A percentile compares a stretch with the other conserved stretches of the same genome.
phyloP scores from a whole-genome alignment of 2,888 invertebrate species.

The Liodrosophila aerea region DNA sequence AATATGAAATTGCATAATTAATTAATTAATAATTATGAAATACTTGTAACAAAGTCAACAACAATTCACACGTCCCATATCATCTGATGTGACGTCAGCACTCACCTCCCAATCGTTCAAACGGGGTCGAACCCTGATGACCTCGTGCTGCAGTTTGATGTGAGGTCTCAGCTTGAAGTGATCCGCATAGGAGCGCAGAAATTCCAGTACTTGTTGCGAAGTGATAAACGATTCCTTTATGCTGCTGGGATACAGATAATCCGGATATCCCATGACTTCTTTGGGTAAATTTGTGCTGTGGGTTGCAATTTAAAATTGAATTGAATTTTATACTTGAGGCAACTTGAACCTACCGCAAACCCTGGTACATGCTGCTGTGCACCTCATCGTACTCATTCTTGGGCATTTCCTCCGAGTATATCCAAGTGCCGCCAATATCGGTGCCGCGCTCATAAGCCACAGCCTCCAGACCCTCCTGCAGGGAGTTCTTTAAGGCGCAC shows the following conservation, averaged over 20 bases:
- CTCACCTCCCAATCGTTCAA: constrained; percentile 86
- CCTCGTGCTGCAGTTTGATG: constrained; percentile 86
- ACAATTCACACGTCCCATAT: background rate
- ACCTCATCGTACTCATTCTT: constrained; percentile 90
- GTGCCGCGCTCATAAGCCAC: constrained; percentile 90
- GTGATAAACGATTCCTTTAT: constrained; percentile 88
- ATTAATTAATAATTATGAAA: constrained; percentile 6
- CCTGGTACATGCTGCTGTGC: constrained; percentile 96
- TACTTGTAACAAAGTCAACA: constrained; percentile 3
- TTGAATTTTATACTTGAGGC: background rate
- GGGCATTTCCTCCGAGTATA: constrained; percentile 90
- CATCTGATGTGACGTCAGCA: constrained; percentile 42
- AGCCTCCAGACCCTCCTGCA: constrained; percentile 84
- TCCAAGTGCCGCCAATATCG: constrained; percentile 96
- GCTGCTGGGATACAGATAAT: constrained; percentile 88
- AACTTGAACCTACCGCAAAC: constrained; percentile 86
- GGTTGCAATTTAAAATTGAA: background rate
- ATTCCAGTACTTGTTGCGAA: constrained; percentile 89
- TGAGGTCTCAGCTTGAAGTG: constrained; percentile 86
- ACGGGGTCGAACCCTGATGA: constrained; percentile 84
- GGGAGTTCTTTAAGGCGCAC: constrained; percentile 88
- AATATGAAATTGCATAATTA: constrained; percentile 3
- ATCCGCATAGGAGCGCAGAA: constrained; percentile 88
- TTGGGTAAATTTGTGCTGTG: constrained; percentile 95
- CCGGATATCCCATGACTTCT: constrained; percentile 96